Evolutionary conservation across 2,888 invertebrate species (phyloP), one percentile per base, ranked within the genome.

Genomic region (Isotomurus palustris): DNA sequence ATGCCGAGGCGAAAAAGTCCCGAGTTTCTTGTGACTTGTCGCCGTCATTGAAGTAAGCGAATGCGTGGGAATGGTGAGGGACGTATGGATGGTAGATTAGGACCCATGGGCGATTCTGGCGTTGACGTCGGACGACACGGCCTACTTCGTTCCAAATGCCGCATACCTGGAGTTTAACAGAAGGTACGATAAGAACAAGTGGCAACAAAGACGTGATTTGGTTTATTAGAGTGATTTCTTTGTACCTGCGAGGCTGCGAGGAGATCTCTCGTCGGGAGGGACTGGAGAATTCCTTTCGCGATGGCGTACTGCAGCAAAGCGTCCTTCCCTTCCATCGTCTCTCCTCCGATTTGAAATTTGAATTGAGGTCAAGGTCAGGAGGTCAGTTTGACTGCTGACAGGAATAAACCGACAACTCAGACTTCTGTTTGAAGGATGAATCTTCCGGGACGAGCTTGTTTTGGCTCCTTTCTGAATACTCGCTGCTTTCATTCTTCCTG

Each of bases 271-370:
- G 58, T n/a, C 4, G 53, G 45, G 5, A 68, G 66, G 17, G 59
- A 58, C 44, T 65, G 62, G 21, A 66, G 52, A 17, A 68, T 60
- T 10, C 38, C 51, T 38, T 66, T 68, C 19, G 66, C 50, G 22
- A 68, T 55, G 10, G 59, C 49, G 36, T 66, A 68, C 51, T 68
- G 66, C 19, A 24, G n/a, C n/a, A n/a, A n/a, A n/a, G n/a, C n/a
- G n/a, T n/a, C n/a, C n/a, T n/a, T n/a, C n/a, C n/a, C n/a, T n/a
- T n/a, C n/a, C 12, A 32, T 32, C 8, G 32, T 32, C 32, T 32
- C 12, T 32, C 32, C n/a, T n/a, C n/a, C n/a, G n/a, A n/a, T n/a
- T n/a, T n/a, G n/a, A n/a, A n/a, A n/a, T n/a, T n/a, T n/a, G n/a
- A n/a, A n/a, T n/a, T n/a, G n/a, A n/a, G n/a, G n/a, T n/a, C n/a